Conservation (phyloP, 2,888 invertebrate genomes). For the Crematogaster levior region DNA sequence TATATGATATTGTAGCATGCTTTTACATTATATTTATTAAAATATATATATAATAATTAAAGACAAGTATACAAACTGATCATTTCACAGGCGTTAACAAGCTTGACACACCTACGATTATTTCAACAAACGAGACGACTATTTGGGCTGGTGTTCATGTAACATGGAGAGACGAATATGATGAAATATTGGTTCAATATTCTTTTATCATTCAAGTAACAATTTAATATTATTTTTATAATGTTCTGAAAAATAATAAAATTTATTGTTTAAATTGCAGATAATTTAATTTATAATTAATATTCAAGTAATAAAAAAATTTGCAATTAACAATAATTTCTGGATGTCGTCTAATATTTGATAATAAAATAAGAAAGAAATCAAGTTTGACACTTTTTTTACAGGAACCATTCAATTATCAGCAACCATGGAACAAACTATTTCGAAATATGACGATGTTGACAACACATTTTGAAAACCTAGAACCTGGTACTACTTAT, state of each 20-base stretch:
- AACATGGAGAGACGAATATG: constrained; percentile 55
- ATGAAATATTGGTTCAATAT: constrained; percentile 39
- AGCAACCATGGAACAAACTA: background rate
- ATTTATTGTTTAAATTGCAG: background rate
- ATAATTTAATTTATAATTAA: too few species aligned
- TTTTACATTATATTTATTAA: background rate
- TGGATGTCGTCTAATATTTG: background rate
- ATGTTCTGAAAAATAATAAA: too few species aligned
- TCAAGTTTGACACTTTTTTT: background rate
- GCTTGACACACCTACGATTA: constrained; percentile 48
- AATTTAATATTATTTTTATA: background rate
- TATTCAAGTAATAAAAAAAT: too few species aligned
- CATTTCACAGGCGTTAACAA: constrained; percentile 44
- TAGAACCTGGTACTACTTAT: constrained; percentile 66
- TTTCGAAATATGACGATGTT: constrained; percentile 37
- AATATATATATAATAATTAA: background rate
- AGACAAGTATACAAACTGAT: background rate
- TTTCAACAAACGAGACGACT: constrained; percentile 56
- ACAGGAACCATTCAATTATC: background rate
- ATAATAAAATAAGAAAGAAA: background rate
- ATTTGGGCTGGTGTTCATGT: constrained; percentile 48
- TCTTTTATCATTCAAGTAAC: constrained; percentile 62
- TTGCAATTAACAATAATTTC: background rate
- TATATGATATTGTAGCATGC: background rate
- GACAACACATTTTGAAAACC: constrained; percentile 17